Percentiles rank a stretch among this genome's conserved stretches.
These are phyloP conservation scores for Eretmocerus hayati DNA, from an alignment of 2,888 invertebrate genomes.

Conservation along the genomic window DNA sequence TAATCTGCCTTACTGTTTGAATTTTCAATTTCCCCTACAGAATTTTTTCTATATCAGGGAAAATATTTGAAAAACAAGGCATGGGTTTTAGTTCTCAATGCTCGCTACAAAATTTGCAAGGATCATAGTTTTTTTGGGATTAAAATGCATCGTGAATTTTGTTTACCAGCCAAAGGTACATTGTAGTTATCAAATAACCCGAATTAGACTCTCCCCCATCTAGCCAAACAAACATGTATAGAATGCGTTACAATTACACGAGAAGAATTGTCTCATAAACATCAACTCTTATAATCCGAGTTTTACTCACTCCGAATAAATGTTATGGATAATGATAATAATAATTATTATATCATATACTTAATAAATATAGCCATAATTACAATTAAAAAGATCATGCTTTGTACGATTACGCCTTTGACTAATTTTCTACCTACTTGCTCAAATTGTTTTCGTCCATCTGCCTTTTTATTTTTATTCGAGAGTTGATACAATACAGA, in stretches of 20 bases:
- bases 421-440: too few species aligned
- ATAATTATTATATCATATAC: constrained; percentile 32
- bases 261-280: constrained; percentile 44
- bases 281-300: constrained; percentile 48
- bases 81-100: too few species aligned
- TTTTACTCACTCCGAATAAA: constrained; percentile 44
- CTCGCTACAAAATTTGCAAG: too few species aligned
- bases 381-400: constrained; percentile 23
- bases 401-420: too few species aligned
- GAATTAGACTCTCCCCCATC: constrained; percentile 48
- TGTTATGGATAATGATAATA: constrained; percentile 38
- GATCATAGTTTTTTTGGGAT: too few species aligned
- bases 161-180: constrained; percentile 46
- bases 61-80: too few species aligned
- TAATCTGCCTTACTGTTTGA: too few species aligned
- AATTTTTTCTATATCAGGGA: too few species aligned
- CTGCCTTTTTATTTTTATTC: too few species aligned
- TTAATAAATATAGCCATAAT: constrained; percentile 24
- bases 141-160: constrained; percentile 11
- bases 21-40: too few species aligned
- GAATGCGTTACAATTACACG: constrained; percentile 45
- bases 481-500: too few species aligned
- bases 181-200: constrained; percentile 48
- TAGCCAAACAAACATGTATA: constrained; percentile 48
- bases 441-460: too few species aligned